Base-by-base conservation (phyloP, 1,140 invertebrate genomes). In the Drosophila saltans region DNA sequence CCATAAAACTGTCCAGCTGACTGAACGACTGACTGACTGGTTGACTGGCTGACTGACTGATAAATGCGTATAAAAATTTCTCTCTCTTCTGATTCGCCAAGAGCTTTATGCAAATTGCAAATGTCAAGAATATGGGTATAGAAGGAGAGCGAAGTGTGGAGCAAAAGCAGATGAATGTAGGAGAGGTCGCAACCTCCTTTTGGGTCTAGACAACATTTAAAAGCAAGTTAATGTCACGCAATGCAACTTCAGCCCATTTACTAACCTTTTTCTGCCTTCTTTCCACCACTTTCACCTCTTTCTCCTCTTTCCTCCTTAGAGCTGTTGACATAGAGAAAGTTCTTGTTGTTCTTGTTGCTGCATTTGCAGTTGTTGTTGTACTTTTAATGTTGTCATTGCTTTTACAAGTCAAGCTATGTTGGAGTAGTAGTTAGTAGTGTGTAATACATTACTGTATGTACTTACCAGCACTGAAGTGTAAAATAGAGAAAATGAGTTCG, bases 401-500 rank as follows among this genome's bases (percentile, higher is more conserved):
- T 67, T 75, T 75, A 78, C 79, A 81, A 78, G 66, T 70, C 66
- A 56, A 48, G 45, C 45, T 10, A 52, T 68, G 52, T 33, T 40
- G 26, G 56, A 67, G 67, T 63, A 45, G 60, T 40, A 30, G 39
- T 74, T 45, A 81, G 73, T 72, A 69, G 63, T 66, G 63, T 26
- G 45, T 52, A 52, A 52, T 52, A 48, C 21, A 66, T 48, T 41
- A 33, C 45, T 21, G 45, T 40, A 65, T 66, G 62, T 48, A 55
- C 75, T 78, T 69, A 63, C 74, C 6, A 48, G 68, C 68, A 75
- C 48, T 80, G 45, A 60, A 80, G 83, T 83, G 84, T 86, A 68
- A 89, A 84, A 77, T 86, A 67, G 73, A 69, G 73, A 86, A 83
- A 83, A 88, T 80, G 80, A 70, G 78, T 81, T 85, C 70, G 72